A percentile compares a stretch with the other conserved stretches of the same genome.
Conservation (phyloP, 2,797 vertebrate species). For the Otolemur crassicaudatus region DNA sequence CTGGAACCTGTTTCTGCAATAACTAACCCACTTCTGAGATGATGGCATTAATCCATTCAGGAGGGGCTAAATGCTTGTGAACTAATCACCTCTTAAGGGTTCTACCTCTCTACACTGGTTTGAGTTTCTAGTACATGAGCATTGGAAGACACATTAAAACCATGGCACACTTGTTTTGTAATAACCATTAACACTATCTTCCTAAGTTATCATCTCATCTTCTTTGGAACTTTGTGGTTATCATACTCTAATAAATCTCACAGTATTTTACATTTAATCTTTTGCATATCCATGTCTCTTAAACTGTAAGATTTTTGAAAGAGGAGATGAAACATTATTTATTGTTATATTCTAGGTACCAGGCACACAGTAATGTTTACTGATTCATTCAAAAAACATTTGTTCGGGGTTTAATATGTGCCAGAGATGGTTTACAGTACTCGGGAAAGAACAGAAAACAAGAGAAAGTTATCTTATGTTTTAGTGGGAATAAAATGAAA, state of each 20-base stretch:
- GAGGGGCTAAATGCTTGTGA: not conserved
- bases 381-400: not conserved
- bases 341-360: not conserved
- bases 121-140: not conserved
- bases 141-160: not conserved
- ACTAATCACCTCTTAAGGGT: not conserved
- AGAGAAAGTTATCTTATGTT: not conserved
- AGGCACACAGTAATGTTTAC: not conserved
- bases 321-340: not conserved
- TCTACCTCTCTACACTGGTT: not conserved
- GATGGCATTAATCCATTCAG: not conserved
- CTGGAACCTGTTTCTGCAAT: not conserved
- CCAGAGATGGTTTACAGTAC: not conserved
- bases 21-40: not conserved
- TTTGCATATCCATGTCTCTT: not conserved
- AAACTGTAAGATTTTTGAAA: not conserved
- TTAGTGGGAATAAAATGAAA: not conserved
- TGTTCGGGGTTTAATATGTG: not conserved
- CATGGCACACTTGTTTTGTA: not conserved
- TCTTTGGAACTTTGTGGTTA: not conserved
- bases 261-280: not conserved
- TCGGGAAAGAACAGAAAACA: not conserved
- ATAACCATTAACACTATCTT: not conserved
- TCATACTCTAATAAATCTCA: not conserved
- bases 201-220: not conserved